Evolutionary conservation across 1,140 invertebrate species (phyloP).

Genomic region (Odontomachus brunneus): DNA sequence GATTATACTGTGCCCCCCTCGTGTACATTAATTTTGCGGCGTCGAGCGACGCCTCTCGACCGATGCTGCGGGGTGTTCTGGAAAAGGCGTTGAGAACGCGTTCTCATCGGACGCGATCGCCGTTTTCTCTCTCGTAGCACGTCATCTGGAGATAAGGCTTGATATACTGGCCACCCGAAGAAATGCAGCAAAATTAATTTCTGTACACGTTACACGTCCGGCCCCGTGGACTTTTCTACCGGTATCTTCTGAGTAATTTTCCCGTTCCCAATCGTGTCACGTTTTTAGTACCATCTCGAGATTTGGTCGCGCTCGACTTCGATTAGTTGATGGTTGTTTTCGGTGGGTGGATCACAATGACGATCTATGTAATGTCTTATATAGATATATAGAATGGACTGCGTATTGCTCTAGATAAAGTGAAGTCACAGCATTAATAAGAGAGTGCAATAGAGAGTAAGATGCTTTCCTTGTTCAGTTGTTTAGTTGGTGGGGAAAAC

Average conservation of each 20-base stretch:
- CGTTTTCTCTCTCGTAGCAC: slow-evolving; percentile 28
- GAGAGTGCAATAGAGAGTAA: too few relatives aligned
- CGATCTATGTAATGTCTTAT: too few relatives aligned
- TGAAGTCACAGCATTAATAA: too few relatives aligned
- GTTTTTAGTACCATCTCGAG: too few relatives aligned
- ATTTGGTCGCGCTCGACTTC: too few relatives aligned
- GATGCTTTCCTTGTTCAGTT: too few relatives aligned
- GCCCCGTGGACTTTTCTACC: slow-evolving; percentile 8
- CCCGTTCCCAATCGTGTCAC: not conserved
- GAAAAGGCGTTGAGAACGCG: slow-evolving; percentile 34
- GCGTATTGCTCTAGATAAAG: too few relatives aligned
- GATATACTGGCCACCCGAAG: slow-evolving; percentile 30
- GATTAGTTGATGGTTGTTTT: too few relatives aligned
- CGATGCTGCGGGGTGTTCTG: slow-evolving; percentile 25
- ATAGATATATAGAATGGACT: too few relatives aligned
- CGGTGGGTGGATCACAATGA: too few relatives aligned
- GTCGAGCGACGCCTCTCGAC: slow-evolving; percentile 26
- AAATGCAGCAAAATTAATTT: slow-evolving; percentile 47
- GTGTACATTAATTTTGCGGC: slow-evolving; percentile 52
- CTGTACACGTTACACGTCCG: not conserved
- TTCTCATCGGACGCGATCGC: slow-evolving; percentile 25
- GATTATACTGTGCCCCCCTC: not conserved
- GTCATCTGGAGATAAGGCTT: slow-evolving; percentile 10
- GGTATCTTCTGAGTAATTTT: not conserved
- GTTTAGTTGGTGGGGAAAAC: too few relatives aligned